phyloP scores from a whole-genome alignment of 2,113 vertebrate genomes.

The Pelecanoides urinatrix region DNA sequence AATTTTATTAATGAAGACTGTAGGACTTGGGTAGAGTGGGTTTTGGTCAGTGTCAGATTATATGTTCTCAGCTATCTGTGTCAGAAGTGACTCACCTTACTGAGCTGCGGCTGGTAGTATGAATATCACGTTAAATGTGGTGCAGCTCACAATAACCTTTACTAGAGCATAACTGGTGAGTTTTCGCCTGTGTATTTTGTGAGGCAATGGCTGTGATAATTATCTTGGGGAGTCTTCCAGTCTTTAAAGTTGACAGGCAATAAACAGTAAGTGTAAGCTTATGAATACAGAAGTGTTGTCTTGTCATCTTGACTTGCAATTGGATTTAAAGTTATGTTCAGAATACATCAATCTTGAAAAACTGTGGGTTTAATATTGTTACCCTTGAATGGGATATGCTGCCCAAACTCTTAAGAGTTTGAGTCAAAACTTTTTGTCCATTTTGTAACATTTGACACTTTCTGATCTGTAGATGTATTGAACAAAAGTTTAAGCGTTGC shows the following conservation, averaged over 20 bases:
- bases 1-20: neutral
- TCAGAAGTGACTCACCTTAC: neutral
- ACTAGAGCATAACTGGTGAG: neutral
- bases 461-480: slow-evolving; percentile 87
- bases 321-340: neutral
- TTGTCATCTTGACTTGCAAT: neutral
- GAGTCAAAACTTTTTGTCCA: neutral
- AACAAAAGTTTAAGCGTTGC: slow-evolving; percentile 94
- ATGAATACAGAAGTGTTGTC: neutral
- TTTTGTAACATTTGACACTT: slow-evolving; percentile 24
- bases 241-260: neutral
- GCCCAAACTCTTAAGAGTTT: neutral
- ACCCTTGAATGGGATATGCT: neutral
- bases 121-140: rapidly evolving
- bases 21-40: neutral
- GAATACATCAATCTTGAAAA: neutral
- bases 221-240: neutral
- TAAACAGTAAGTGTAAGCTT: neutral
- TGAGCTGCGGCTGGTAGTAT: neutral
- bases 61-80: neutral
- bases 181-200: neutral
- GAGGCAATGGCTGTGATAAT: neutral
- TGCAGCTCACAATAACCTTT: neutral
- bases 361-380: neutral
- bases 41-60: neutral